Conservation (phyloP, 2,797 vertebrate genomes). For the Iguana delicatissima region DNA sequence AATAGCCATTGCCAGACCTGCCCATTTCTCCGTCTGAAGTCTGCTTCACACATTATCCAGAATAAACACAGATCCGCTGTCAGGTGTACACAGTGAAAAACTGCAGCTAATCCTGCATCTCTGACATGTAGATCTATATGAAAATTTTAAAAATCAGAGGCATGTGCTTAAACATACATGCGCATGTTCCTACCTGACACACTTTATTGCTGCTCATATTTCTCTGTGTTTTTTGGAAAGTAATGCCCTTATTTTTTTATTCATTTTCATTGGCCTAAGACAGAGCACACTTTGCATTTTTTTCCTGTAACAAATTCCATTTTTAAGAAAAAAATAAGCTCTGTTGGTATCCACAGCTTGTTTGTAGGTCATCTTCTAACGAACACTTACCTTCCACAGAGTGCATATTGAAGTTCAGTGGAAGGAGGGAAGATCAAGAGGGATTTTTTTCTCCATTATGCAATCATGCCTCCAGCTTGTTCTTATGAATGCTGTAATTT, state of each 20-base stretch:
- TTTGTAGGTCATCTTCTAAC: background rate
- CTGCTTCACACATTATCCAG: background rate
- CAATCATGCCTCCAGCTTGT: conserved; percentile 8
- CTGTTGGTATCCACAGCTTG: background rate
- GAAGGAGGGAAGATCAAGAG: background rate
- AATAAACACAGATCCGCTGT: too few species aligned
- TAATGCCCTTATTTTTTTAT: background rate
- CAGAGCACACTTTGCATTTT: background rate
- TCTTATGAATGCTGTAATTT: background rate
- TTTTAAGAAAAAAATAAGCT: background rate
- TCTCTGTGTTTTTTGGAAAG: background rate
- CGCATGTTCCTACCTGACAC: background rate
- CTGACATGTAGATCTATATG: background rate
- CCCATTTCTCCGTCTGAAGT: background rate
- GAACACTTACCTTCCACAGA: background rate
- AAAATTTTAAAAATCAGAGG: background rate
- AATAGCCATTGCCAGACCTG: background rate
- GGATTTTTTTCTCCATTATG: background rate
- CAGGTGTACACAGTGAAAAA: background rate
- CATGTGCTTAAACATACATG: background rate
- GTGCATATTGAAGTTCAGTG: background rate
- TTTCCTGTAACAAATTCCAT: background rate
- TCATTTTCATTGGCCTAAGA: background rate
- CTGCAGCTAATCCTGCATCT: background rate
- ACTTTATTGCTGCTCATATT: background rate